A percentile compares a stretch with the other conserved stretches of the same genome.
Evolutionary conservation across 2,888 invertebrate genomes (phyloP).

Genomic region (Conomelus anceps): DNA sequence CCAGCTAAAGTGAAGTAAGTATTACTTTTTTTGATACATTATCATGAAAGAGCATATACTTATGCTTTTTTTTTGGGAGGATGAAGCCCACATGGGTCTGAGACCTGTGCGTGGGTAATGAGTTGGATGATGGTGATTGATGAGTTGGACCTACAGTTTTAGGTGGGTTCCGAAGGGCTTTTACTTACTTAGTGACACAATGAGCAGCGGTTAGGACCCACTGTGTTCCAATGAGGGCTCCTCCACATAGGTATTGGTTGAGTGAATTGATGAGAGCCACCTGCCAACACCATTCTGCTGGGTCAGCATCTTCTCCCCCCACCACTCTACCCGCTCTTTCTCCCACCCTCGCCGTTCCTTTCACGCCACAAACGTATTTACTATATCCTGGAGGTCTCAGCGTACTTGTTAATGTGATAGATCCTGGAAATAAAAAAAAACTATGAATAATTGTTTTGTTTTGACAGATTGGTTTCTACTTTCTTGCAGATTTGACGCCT

Average conservation of each 20-base stretch:
- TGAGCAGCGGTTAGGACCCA: slow-evolving; percentile 93
- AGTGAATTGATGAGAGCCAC: slow-evolving; percentile 86
- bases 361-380: slow-evolving; percentile 88
- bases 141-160: too few relatives aligned
- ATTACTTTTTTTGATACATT: too few relatives aligned
- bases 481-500: too few relatives aligned
- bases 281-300: slow-evolving; percentile 95
- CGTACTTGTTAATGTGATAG: slow-evolving; percentile 52
- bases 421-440: slow-evolving; percentile 40
- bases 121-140: too few relatives aligned
- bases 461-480: neutral
- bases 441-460: neutral
- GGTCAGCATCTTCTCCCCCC: slow-evolving; percentile 83
- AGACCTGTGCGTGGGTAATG: too few relatives aligned
- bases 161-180: neutral
- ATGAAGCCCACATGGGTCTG: too few relatives aligned
- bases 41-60: too few relatives aligned
- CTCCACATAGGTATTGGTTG: slow-evolving; percentile 90
- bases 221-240: slow-evolving; percentile 86
- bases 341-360: slow-evolving; percentile 63
- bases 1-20: too few relatives aligned
- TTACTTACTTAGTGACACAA: slow-evolving; percentile 84
- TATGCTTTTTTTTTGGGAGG: too few relatives aligned
- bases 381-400: slow-evolving; percentile 68
- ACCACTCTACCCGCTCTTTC: slow-evolving; percentile 54